Evolutionary conservation across 2,113 vertebrate species (phyloP).

Genomic region (Gallinago jamesoni): DNA sequence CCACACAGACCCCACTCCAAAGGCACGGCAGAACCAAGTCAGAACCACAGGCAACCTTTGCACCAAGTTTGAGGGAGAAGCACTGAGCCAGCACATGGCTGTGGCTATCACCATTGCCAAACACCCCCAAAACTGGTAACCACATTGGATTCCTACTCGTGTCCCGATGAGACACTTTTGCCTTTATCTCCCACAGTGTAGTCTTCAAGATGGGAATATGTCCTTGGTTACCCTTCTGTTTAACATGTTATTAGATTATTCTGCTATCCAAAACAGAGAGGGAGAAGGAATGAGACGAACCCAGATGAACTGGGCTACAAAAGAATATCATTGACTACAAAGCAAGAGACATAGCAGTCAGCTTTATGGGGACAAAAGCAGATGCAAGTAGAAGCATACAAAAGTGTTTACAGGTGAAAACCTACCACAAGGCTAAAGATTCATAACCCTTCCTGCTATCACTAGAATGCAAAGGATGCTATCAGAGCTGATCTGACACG

Average conservation of each 20-base stretch:
- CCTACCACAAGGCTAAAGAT: background rate
- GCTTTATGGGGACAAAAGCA: background rate
- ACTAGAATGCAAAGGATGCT: background rate
- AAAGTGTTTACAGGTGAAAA: background rate
- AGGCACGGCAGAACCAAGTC: background rate
- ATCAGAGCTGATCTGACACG: background rate
- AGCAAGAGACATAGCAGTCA: background rate
- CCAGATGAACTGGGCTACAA: background rate
- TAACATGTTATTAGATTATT: background rate
- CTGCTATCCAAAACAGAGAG: background rate
- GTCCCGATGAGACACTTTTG: background rate
- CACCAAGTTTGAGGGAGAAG: background rate
- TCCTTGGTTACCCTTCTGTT: background rate
- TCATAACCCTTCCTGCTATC: background rate
- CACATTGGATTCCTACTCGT: fast-evolving
- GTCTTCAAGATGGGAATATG: background rate
- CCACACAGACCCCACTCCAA: background rate
- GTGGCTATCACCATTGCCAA: background rate
- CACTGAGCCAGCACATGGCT: background rate
- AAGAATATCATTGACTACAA: background rate
- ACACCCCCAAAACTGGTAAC: fast-evolving
- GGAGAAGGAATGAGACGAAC: background rate
- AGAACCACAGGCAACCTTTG: background rate
- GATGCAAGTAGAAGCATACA: background rate
- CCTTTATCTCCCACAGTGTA: background rate